phyloP scores from a whole-genome alignment of 2,888 invertebrate species.

The Herminia tarsipennalis region DNA sequence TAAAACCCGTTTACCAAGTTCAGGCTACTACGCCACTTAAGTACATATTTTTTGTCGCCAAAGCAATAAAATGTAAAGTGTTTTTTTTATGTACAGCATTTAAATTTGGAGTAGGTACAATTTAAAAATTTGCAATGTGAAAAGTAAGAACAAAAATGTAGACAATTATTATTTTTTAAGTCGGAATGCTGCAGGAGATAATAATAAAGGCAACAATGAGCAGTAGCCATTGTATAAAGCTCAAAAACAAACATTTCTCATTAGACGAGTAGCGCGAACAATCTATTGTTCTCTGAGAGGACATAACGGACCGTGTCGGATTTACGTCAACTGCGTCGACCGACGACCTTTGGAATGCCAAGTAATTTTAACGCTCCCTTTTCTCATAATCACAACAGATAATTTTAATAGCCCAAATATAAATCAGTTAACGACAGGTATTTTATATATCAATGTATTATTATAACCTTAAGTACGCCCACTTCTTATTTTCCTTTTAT shows the following conservation, averaged over 20 bases:
- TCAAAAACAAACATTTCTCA: slow-evolving; percentile 84
- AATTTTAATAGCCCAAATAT: neutral
- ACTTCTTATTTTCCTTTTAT: too few relatives aligned
- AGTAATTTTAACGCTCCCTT: slow-evolving; percentile 25
- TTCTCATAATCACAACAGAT: slow-evolving; percentile 8
- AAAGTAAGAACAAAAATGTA: slow-evolving; percentile 19
- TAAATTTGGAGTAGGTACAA: slow-evolving; percentile 7
- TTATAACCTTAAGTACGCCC: too few relatives aligned
- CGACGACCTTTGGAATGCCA: slow-evolving; percentile 67
- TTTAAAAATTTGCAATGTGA: slow-evolving; percentile 9
- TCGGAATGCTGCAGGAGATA: slow-evolving; percentile 58
- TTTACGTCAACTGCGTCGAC: slow-evolving; percentile 72
- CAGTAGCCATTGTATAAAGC: slow-evolving; percentile 73
- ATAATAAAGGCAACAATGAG: slow-evolving; percentile 74
- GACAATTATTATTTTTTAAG: slow-evolving; percentile 57
- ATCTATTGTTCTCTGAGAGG: slow-evolving; percentile 77
- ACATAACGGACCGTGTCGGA: slow-evolving; percentile 81
- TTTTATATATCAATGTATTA: too few relatives aligned
- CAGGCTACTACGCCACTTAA: slow-evolving; percentile 10
- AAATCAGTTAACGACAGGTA: neutral
- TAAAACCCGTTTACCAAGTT: slow-evolving; percentile 18
- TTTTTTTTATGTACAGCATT: slow-evolving; percentile 15
- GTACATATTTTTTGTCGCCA: slow-evolving; percentile 1
- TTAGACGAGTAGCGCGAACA: slow-evolving; percentile 78
- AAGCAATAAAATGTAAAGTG: slow-evolving; percentile 14